Evolutionary conservation across 2,888 invertebrate genomes (phyloP).

Genomic region (Clitarchus hookeri): DNA sequence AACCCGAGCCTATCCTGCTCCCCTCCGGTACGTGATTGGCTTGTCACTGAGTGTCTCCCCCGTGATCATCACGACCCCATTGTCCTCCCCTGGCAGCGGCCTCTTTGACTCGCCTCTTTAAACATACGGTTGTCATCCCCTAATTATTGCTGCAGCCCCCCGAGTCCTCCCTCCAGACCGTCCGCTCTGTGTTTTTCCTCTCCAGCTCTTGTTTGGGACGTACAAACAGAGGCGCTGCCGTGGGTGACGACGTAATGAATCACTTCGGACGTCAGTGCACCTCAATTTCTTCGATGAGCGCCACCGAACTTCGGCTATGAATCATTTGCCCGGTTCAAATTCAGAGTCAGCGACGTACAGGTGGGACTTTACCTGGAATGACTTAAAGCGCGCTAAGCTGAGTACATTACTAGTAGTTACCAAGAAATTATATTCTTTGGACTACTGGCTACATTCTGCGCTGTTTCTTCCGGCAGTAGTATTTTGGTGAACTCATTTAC

Average conservation of each 20-base stretch:
- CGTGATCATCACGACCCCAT: neutral
- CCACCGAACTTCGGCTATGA: neutral
- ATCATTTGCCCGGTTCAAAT: too few relatives aligned
- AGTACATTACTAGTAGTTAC: too few relatives aligned
- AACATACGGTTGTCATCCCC: neutral
- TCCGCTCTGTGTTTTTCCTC: neutral
- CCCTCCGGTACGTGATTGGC: neutral
- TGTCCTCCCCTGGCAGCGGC: neutral
- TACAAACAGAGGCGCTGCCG: neutral
- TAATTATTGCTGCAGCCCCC: neutral
- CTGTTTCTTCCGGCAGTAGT: too few relatives aligned
- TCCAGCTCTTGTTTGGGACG: neutral
- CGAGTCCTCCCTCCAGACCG: neutral
- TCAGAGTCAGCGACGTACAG: too few relatives aligned
- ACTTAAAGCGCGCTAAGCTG: too few relatives aligned
- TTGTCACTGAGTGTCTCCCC: neutral
- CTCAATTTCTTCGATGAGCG: neutral
- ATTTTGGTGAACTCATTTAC: too few relatives aligned
- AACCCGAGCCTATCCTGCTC: neutral
- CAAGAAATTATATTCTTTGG: too few relatives aligned
- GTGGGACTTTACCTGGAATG: too few relatives aligned
- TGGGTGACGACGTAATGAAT: neutral
- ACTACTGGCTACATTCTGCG: too few relatives aligned
- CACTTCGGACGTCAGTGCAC: neutral
- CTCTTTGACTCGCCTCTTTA: conserved; percentile 1